phyloP scores from a whole-genome alignment of 2,113 vertebrate species.

The Eurypyga helias region DNA sequence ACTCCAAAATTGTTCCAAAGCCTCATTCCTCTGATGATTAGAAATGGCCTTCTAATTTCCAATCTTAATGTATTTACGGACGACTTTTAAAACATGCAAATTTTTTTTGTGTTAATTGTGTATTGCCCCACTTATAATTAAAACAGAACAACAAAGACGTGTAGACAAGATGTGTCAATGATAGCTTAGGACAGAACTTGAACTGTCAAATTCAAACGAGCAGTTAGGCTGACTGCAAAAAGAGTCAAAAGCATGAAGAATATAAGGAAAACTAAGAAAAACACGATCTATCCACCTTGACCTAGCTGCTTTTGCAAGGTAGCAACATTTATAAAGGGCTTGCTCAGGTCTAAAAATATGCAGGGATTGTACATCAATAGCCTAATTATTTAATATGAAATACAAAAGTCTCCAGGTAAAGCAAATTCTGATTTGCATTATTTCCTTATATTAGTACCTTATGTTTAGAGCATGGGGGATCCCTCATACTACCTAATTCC shows the following conservation, averaged over 20 bases:
- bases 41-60: background rate
- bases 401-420: background rate
- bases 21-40: background rate
- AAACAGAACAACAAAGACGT: background rate
- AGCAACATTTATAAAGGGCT: background rate
- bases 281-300: background rate
- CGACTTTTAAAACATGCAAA: background rate
- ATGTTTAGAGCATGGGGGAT: rapidly evolving
- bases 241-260: background rate
- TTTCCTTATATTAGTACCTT: background rate
- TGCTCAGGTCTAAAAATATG: background rate
- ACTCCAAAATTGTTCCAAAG: background rate
- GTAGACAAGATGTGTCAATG: background rate
- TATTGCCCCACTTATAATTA: background rate
- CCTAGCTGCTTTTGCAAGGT: background rate
- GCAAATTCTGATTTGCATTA: background rate
- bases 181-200: background rate
- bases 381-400: background rate
- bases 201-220: background rate
- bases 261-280: background rate
- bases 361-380: background rate
- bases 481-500: background rate
- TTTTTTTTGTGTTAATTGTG: background rate
- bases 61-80: background rate
- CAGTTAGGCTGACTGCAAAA: background rate